Evolutionary conservation across 2,797 vertebrate species (phyloP).

Genomic region (Xiphorhynchus erythropygius): DNA sequence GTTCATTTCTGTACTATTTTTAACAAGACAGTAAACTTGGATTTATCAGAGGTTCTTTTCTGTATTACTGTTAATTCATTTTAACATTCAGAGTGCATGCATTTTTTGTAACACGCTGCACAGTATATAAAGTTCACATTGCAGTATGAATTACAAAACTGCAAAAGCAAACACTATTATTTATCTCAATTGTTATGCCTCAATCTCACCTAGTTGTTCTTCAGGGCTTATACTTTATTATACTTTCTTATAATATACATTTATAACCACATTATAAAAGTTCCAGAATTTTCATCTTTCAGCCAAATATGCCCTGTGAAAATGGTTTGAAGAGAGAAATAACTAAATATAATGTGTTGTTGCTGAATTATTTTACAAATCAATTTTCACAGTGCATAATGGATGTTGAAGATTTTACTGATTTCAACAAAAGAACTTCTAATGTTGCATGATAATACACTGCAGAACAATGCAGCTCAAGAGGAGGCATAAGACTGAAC

Average conservation of each 20-base stretch:
- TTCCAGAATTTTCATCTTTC: conserved; percentile 20
- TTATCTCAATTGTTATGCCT: neutral
- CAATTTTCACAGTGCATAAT: neutral
- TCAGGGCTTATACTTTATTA: neutral
- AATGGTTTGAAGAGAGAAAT: neutral
- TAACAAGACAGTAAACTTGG: neutral
- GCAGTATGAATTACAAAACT: neutral
- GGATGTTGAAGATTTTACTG: neutral
- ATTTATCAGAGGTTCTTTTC: neutral
- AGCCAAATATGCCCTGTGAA: neutral
- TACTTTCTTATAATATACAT: neutral
- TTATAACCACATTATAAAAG: conserved; percentile 3
- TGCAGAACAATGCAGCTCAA: neutral
- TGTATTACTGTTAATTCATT: neutral
- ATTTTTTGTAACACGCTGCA: neutral
- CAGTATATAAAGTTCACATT: neutral
- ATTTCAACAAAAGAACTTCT: neutral
- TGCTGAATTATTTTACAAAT: neutral
- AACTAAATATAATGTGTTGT: neutral
- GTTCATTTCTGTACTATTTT: neutral
- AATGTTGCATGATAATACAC: neutral
- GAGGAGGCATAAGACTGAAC: neutral
- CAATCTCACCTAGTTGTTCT: neutral
- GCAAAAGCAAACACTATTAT: conserved; percentile 30
- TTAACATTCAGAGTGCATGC: neutral